Base-by-base conservation (phyloP, 1,140 invertebrate species). In the Rhyzopertha dominica region DNA sequence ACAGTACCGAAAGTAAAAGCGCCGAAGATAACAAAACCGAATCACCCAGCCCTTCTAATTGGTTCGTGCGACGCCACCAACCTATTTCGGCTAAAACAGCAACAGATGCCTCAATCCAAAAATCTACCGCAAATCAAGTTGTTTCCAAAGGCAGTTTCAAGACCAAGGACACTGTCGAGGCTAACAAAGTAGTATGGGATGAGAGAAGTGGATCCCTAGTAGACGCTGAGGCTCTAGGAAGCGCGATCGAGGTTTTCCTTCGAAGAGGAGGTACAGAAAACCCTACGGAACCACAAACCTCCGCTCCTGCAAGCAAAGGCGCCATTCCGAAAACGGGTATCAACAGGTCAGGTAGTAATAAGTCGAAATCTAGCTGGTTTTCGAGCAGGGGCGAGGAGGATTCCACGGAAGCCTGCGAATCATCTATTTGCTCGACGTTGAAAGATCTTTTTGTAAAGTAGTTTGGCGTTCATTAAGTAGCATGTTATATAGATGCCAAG, bases 381-480 rank as follows among this genome's bases (percentile, higher is more conserved):
- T 65, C 70, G 10, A 67, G 63, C 26, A 73, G 70, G 26, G 69
- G 66, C 19, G 77, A 81, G 7, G 79, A 81, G 22, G 80, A 81
- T 9, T 69, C 74, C 3, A 64, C 71, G 16, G 81, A 84, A 44
- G 74, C 81, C 7, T 86, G 84, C 66, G 84, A 88, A 43, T 75
- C 79, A 14, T 83, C 80, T 9, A 74, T 88, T 34, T 88, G 85
- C 65, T 81, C 85, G 24, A 85, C 85, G 7, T 69, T 90, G 8
- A 88, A 88, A 66, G 85, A 88, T 63, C 75, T 90, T 5, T 88
- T 90, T 64, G 85, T 87, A 22, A 84, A 84, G 74, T 85, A 79
- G 45, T 47, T 12, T n/a, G n/a, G n/a, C n/a, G n/a, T n/a, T 24
- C 17, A 39, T 20, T 23, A 5, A 32, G 7, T 5, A 5, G 13